phyloP scores from a whole-genome alignment of 2,113 vertebrate species.

The Albula glossodonta region DNA sequence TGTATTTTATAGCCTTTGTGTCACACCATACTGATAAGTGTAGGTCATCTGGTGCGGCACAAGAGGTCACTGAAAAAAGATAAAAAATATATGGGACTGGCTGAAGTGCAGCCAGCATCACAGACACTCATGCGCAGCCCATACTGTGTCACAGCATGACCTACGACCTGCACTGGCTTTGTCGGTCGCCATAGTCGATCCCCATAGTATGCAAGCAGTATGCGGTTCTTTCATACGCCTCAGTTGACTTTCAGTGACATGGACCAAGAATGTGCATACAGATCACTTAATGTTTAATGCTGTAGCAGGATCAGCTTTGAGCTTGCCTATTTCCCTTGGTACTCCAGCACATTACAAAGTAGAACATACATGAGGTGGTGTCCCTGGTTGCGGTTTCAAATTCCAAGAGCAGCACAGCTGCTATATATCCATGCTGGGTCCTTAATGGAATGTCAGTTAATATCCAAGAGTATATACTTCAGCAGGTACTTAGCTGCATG shows the following conservation, averaged over 20 bases:
- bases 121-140: not conserved
- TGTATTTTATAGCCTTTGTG: not conserved
- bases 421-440: not conserved
- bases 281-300: not conserved
- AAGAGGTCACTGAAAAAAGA: not conserved
- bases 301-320: not conserved
- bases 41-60: not conserved
- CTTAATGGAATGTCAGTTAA: not conserved
- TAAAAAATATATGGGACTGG: not conserved
- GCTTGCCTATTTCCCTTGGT: not conserved
- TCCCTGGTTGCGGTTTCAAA: not conserved
- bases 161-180: not conserved
- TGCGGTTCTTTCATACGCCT: too few relatives aligned
- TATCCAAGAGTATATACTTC: not conserved
- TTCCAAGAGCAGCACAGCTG: not conserved
- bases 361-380: not conserved
- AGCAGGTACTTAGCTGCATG: too few relatives aligned
- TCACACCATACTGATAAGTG: not conserved
- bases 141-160: not conserved
- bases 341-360: not conserved
- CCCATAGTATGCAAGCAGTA: too few relatives aligned
- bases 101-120: not conserved
- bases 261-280: not conserved
- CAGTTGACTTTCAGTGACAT: too few relatives aligned
- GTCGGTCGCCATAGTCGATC: too few relatives aligned